phyloP scores from a whole-genome alignment of 2,113 vertebrate species.

The Paraplagusia blochii region DNA sequence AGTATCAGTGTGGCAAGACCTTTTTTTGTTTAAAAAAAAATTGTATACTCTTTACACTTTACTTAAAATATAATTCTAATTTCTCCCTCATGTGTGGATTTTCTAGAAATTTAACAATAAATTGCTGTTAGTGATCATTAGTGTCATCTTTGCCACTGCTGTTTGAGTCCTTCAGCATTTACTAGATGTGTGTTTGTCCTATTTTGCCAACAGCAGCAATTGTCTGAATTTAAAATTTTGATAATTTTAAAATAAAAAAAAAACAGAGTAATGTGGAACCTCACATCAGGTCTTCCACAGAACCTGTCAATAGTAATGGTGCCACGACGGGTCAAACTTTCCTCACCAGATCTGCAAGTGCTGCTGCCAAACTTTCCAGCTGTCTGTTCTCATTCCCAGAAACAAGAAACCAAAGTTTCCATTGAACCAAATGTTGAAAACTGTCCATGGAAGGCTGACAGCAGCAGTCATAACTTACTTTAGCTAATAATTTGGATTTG shows the following conservation, averaged over 20 bases:
- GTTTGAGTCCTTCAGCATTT: no score
- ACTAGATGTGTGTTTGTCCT: no score
- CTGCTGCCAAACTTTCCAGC: conserved; percentile 3
- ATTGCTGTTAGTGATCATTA: no score
- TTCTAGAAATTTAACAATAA: no score
- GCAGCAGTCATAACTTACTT: background rate
- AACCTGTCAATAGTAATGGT: background rate
- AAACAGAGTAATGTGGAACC: background rate
- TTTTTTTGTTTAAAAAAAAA: no score
- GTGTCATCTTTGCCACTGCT: no score
- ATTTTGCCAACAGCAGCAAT: background rate
- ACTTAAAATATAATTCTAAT: no score
- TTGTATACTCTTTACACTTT: no score
- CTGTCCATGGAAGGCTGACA: background rate
- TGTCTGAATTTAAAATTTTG: background rate
- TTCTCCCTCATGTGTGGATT: no score
- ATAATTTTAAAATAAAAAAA: background rate
- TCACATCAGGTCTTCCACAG: background rate
- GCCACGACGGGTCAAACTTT: background rate
- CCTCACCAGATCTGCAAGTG: background rate
- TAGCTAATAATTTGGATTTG: background rate
- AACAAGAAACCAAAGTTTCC: conserved; percentile 8
- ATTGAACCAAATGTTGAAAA: background rate
- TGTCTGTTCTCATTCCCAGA: background rate
- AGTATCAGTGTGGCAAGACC: no score